Conservation (phyloP, 2,797 vertebrate species). For the Amphiprion clarkii region DNA sequence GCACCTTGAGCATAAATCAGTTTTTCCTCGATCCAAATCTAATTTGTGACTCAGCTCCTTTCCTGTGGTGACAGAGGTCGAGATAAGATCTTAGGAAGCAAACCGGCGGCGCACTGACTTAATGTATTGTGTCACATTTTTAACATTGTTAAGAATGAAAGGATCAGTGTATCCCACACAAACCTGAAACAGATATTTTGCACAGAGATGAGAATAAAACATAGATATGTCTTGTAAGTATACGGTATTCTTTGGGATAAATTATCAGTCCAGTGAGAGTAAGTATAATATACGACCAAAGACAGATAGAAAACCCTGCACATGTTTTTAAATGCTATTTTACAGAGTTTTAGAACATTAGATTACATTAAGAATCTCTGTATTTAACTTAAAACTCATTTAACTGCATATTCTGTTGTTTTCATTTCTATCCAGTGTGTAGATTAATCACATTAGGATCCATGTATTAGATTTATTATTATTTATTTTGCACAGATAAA, state of each 20-base stretch:
- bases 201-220: not conserved
- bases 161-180: not conserved
- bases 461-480: no score
- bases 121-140: not conserved
- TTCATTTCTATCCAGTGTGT: no score
- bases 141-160: not conserved
- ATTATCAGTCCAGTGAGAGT: not conserved
- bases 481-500: no score
- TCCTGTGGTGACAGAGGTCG: conserved; percentile 26
- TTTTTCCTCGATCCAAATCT: conserved; percentile 42
- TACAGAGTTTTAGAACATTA: not conserved
- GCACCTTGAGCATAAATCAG: conserved; percentile 42
- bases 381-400: no score
- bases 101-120: not conserved
- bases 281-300: not conserved
- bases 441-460: no score
- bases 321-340: not conserved
- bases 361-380: not conserved
- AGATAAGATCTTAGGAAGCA: conserved; percentile 40
- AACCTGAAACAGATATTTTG: not conserved
- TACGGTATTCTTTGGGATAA: not conserved
- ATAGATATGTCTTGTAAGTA: not conserved
- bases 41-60: conserved; percentile 45
- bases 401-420: no score
- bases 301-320: not conserved